Evolutionary conservation across 2,113 vertebrate genomes (phyloP), one percentile per base, ranked within the genome.

Genomic region (Arizona elegans): DNA sequence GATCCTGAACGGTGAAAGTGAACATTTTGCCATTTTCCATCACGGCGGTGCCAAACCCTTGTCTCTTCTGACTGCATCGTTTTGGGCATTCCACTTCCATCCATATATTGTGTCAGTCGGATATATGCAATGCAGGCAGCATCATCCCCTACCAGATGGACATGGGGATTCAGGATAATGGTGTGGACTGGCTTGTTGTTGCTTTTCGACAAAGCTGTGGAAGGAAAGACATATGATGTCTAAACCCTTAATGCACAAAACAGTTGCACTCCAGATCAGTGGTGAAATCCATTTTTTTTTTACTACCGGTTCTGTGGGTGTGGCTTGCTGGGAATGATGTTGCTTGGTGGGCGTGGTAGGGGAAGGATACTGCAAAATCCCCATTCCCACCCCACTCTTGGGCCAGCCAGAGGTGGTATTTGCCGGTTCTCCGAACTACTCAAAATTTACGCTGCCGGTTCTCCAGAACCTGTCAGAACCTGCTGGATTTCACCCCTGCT

Each of bases 21-120:
- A 95, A 99, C 98, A 26, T 99, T 99, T 97, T 99, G 99, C 99
- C 99, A 99, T 95, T 99, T 99, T 86, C 98, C 97, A 88, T 99
- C 99, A 0, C 99, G 98, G 92, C 99, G 99, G 96, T 99, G 99
- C 99, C 99, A 99, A 95, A 99, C 98, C 0, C 99, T 98, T 0
- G 99, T 99, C 96, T 99, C 99, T 97, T 99, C 99, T 0, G 99
- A 98, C 97, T 99, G 99, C 99, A 99, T 99, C 11, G 99, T 99
- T 96, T 98, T 98, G 23, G 99, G 99, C 98, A 98, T 97, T 50
- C 98, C 98, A 1, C 96, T 97, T 88, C 96, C 91, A 43, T 99
- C 99, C 95, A 99, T 98, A 97, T 99, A 99, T 97, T 99, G 99
- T 0, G 99, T 99, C 87, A 99, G 98, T 92, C 99, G 98, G 93